A percentile compares a stretch with the other conserved stretches of the same genome.
These are phyloP conservation scores for Chelidonichthys spinosus DNA, from an alignment of 2,797 vertebrate species.

Conservation along the genomic window DNA sequence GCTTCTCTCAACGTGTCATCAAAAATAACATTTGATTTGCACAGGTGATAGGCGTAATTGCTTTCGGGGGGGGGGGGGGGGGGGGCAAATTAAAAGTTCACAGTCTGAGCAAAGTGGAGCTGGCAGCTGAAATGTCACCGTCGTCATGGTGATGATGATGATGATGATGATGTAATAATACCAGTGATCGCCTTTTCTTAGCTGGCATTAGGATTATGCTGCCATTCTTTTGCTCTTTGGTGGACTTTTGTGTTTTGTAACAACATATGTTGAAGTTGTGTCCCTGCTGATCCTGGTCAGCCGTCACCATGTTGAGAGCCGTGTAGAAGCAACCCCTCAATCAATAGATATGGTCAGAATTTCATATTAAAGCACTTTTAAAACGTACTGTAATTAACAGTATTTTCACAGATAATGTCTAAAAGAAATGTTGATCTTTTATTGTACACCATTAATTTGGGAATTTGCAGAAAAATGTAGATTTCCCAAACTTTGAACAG, in stretches of 20 bases:
- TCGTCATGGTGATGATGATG: slow-evolving; percentile 29
- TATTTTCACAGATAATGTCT: not conserved
- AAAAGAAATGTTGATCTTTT: not conserved
- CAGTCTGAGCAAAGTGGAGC: slow-evolving; percentile 27
- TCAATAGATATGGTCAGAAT: too few species aligned
- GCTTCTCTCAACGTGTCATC: slow-evolving; percentile 64
- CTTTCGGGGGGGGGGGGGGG: slow-evolving; percentile 54
- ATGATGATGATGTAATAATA: slow-evolving; percentile 42
- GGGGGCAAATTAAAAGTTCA: slow-evolving; percentile 60
- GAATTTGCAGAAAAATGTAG: not conserved
- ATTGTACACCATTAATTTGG: too few species aligned
- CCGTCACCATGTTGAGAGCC: too few species aligned
- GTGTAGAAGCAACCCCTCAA: too few species aligned
- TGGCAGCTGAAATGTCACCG: slow-evolving; percentile 51
- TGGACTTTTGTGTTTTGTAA: not conserved
- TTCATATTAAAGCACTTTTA: too few species aligned
- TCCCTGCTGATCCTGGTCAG: not conserved
- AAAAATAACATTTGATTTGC: slow-evolving; percentile 67
- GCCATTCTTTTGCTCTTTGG: not conserved
- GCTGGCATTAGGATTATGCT: slow-evolving; percentile 9
- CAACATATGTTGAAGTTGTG: not conserved
- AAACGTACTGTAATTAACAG: not conserved
- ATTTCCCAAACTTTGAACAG: not conserved
- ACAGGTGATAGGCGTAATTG: slow-evolving; percentile 73
- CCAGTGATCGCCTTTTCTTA: not conserved